Conservation (phyloP, 92 coral and sea anemone species). For the Porites rus region DNA sequence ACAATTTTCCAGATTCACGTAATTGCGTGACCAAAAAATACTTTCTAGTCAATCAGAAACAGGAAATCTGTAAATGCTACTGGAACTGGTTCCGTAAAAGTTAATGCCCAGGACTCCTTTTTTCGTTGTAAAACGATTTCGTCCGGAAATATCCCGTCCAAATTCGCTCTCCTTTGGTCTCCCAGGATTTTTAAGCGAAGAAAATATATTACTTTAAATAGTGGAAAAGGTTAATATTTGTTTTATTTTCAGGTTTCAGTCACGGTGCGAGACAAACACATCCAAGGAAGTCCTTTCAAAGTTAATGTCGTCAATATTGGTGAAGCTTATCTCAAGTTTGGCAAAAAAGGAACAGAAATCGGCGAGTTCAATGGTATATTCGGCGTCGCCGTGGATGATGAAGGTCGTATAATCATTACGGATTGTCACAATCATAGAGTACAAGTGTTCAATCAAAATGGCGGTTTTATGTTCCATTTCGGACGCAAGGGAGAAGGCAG, state of each 20-base stretch:
- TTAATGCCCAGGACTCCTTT: too few species aligned
- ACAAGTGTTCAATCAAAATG: constrained; percentile 96
- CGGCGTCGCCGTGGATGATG: constrained; percentile 99
- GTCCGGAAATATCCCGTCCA: too few species aligned
- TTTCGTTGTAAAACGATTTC: too few species aligned
- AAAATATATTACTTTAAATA: too few species aligned
- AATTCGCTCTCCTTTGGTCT: not conserved
- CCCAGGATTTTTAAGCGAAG: not conserved
- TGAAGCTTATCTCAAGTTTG: constrained; percentile 83
- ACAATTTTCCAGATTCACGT: too few species aligned
- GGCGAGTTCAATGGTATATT: constrained; percentile 98
- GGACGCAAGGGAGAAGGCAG: constrained; percentile 99
- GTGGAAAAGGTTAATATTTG: not conserved
- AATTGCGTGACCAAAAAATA: too few species aligned
- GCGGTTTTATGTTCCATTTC: constrained; percentile 93
- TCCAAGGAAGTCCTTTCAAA: constrained; percentile 98
- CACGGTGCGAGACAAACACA: constrained; percentile 97
- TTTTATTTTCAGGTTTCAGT: constrained; percentile 83
- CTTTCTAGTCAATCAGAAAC: too few species aligned
- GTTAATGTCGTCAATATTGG: constrained; percentile 94
- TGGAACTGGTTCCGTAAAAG: too few species aligned
- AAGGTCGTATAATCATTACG: constrained; percentile 92
- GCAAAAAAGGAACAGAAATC: constrained; percentile 89
- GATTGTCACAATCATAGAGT: constrained; percentile 99
- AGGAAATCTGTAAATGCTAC: too few species aligned